phyloP scores from a whole-genome alignment of 2,888 invertebrate genomes.

The Lepidochitona cinerea region DNA sequence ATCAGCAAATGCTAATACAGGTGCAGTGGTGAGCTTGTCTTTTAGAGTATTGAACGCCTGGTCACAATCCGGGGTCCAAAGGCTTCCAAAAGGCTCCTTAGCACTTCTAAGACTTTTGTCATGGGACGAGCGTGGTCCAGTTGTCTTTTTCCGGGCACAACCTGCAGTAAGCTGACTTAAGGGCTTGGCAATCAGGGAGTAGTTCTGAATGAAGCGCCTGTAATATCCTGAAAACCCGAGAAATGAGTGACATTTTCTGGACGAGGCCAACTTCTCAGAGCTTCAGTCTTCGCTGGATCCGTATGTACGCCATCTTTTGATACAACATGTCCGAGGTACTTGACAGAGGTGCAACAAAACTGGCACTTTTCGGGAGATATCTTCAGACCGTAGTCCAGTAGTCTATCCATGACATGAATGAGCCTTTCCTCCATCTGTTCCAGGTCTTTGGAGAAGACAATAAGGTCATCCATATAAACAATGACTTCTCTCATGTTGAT shows the following conservation, averaged over 20 bases:
- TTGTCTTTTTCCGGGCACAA: neutral
- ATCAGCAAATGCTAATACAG: slow-evolving; percentile 25
- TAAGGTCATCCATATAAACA: slow-evolving; percentile 15
- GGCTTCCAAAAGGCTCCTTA: neutral
- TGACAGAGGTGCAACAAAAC: neutral
- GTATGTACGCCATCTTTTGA: neutral
- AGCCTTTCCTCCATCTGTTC: slow-evolving; percentile 2
- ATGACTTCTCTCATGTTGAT: neutral
- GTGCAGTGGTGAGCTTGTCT: slow-evolving; percentile 5
- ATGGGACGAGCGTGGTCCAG: neutral
- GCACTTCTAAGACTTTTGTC: too few relatives aligned
- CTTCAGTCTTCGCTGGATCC: slow-evolving; percentile 1
- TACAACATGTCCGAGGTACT: slow-evolving; percentile 11
- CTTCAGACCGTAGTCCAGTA: slow-evolving; percentile 1
- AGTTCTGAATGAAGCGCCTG: neutral
- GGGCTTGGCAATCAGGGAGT: neutral
- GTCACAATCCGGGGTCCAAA: slow-evolving; percentile 14
- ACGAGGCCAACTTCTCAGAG: neutral
- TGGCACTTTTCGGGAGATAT: slow-evolving; percentile 5
- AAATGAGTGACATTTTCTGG: neutral
- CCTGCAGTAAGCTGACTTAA: neutral
- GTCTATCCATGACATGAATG: slow-evolving; percentile 4
- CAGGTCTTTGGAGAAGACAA: slow-evolving; percentile 1
- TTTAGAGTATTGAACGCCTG: slow-evolving; percentile 19
- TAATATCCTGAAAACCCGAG: neutral